Conservation (phyloP, 1,140 invertebrate species). For the Nebria ingens region DNA sequence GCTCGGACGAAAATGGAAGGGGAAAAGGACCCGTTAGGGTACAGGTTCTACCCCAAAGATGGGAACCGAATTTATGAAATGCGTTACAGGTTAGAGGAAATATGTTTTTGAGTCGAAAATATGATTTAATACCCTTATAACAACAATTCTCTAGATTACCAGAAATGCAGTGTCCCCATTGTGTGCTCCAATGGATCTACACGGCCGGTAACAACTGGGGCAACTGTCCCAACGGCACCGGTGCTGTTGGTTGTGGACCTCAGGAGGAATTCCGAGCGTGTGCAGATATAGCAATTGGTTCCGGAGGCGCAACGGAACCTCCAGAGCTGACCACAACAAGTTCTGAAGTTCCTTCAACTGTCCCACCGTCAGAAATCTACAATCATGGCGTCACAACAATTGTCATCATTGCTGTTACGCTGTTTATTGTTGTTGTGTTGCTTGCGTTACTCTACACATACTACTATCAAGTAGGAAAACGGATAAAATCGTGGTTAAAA, state of each 20-base stretch:
- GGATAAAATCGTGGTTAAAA: conserved; percentile 27
- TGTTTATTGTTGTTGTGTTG: conserved; percentile 32
- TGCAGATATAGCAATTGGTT: conserved; percentile 65
- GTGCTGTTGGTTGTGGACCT: conserved; percentile 67
- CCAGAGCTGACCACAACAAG: conserved; percentile 11
- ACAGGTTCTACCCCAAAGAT: conserved; percentile 61
- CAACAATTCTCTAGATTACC: conserved; percentile 20
- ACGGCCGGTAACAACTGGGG: conserved; percentile 72
- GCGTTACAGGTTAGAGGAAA: conserved; percentile 22
- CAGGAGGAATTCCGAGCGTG: conserved; percentile 83
- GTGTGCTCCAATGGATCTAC: conserved; percentile 74
- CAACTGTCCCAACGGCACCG: conserved; percentile 56
- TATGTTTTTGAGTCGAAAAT: too few species aligned
- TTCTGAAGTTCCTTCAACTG: conserved; percentile 11
- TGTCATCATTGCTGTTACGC: conserved; percentile 28
- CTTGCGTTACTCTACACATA: conserved; percentile 33
- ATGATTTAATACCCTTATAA: too few species aligned
- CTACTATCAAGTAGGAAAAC: conserved; percentile 32
- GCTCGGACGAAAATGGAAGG: conserved; percentile 25
- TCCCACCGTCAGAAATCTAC: conserved; percentile 19
- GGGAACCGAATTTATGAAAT: conserved; percentile 70
- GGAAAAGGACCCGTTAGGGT: conserved; percentile 28
- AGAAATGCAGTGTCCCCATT: conserved; percentile 58
- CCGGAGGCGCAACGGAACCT: conserved; percentile 20
- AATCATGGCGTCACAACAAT: conserved; percentile 28